phyloP scores from a whole-genome alignment of 2,888 invertebrate species.

The Drosophila meridionalis region DNA sequence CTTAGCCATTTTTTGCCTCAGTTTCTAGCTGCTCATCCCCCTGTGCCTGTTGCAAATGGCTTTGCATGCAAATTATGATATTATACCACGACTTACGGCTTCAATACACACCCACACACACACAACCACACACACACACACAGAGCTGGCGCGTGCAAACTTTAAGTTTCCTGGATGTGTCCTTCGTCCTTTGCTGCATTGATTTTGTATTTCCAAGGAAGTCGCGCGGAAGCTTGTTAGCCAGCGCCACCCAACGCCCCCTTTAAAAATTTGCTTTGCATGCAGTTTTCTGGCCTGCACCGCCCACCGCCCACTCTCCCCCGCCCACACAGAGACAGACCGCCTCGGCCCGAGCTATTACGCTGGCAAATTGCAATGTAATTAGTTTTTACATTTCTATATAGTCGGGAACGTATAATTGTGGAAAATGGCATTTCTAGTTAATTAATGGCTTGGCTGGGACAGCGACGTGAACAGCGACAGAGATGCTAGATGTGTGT shows the following conservation, averaged over 20 bases:
- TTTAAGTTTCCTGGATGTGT: constrained; percentile 70
- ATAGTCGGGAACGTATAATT: constrained; percentile 75
- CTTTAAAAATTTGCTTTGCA: constrained; percentile 74
- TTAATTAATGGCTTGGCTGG: constrained; percentile 73
- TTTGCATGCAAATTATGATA: constrained; percentile 75
- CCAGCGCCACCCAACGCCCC: constrained; percentile 1
- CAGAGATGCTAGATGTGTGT: neutral
- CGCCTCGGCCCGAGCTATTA: constrained; percentile 70
- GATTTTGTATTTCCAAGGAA: constrained; percentile 78
- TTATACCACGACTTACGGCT: constrained; percentile 55
- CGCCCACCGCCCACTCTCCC: constrained; percentile 1
- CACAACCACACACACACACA: constrained; percentile 21
- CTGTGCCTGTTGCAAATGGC: constrained; percentile 47
- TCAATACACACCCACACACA: constrained; percentile 12
- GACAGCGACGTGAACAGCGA: constrained; percentile 4
- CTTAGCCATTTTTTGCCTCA: neutral
- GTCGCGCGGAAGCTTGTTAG: constrained; percentile 79
- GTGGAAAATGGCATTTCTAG: constrained; percentile 79
- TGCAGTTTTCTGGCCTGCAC: constrained; percentile 60
- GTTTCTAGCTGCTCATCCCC: constrained; percentile 4
- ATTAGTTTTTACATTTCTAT: constrained; percentile 81
- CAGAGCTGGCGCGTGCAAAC: constrained; percentile 50
- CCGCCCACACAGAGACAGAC: constrained; percentile 45
- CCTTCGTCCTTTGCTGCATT: constrained; percentile 67
- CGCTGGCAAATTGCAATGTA: constrained; percentile 82